Evolutionary conservation across 2,797 vertebrate genomes (phyloP), one percentile per base, ranked within the genome.

Genomic region (Argyrosomus regius): DNA sequence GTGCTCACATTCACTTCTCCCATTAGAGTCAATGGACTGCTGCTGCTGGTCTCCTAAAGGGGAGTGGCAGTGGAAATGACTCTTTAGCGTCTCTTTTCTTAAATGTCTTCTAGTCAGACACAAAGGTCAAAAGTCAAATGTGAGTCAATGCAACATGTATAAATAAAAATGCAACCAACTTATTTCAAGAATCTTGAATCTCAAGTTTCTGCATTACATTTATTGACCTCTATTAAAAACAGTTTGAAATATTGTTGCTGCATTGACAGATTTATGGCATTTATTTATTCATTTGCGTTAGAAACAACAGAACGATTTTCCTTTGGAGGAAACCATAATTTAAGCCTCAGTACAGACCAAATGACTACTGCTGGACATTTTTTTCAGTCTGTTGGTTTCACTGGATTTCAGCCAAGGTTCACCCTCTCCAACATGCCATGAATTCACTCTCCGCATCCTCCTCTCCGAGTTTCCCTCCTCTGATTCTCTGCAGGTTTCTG

Each of bases 301-400:
- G 12, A 61, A 22, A 61, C 59, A 43, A 43, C 13, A 14, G 4
- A 45, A 45, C 3, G 35, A 39, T 39, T 57, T 22, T 2, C 13
- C 4, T 65, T 57, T 50, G 56, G 35, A 54, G 35, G 18, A 66
- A 69, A 31, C 3, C 9, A 1, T 20, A 41, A 35, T 62, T 66
- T 54, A 52, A 59, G 12, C 57, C 13, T 56, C 24, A 1, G 31
- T 16, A 26, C 0, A 5, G 12, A 16, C 20, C 14, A 18, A 57
- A 66, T 24, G 17, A 17, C 35, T 26, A 6, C 43, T 28, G 46
- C 54, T 6, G 11, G 43, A 57, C 46, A 45, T 9, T 9, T 50
- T 82, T 73, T 57, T 66, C 64, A 31, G 48, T 61, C 62, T 46
- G 64, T 22, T 82, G 54, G 69, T 50, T 78, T 72, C 41, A 56